Conservation (phyloP, 64 coral and sea anemone genomes). For the Hydrozoanthus tunicans region DNA sequence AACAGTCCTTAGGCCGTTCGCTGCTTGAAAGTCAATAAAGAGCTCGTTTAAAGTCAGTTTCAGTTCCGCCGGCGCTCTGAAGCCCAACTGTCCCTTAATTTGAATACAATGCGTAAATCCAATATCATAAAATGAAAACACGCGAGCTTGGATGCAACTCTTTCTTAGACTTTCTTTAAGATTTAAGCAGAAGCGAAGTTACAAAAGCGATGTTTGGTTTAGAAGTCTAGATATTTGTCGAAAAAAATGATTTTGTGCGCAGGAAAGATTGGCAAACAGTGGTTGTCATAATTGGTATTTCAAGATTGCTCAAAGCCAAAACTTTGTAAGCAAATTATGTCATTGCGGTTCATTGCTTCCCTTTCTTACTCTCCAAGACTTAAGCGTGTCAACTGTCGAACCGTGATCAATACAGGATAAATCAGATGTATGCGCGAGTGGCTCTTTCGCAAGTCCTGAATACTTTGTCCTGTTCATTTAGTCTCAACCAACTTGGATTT, state of each 20-base stretch:
- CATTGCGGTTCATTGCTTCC: background rate
- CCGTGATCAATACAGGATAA: constrained; percentile 4
- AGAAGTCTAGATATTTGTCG: no score
- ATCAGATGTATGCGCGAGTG: background rate
- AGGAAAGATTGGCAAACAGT: no score
- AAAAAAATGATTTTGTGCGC: background rate
- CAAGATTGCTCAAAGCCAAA: background rate
- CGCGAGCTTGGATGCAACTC: background rate
- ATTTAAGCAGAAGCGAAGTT: no score
- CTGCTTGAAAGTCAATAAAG: no score
- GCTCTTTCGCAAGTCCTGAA: background rate
- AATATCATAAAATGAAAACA: constrained; percentile 18
- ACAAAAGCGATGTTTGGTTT: no score
- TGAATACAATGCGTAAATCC: background rate
- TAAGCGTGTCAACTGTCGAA: background rate
- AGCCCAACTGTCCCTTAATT: no score
- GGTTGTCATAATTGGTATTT: background rate
- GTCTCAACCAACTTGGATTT: no score
- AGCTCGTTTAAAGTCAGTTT: no score
- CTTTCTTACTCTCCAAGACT: background rate
- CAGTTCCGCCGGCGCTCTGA: no score
- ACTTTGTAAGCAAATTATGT: constrained; percentile 13
- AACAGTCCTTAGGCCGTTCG: no score
- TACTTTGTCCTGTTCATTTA: background rate
- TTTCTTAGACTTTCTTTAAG: no score